A percentile compares a stretch with the other conserved stretches of the same genome.
phyloP scores from a whole-genome alignment of 2,888 invertebrate genomes.

The Vannuccia rotundouncinata region DNA sequence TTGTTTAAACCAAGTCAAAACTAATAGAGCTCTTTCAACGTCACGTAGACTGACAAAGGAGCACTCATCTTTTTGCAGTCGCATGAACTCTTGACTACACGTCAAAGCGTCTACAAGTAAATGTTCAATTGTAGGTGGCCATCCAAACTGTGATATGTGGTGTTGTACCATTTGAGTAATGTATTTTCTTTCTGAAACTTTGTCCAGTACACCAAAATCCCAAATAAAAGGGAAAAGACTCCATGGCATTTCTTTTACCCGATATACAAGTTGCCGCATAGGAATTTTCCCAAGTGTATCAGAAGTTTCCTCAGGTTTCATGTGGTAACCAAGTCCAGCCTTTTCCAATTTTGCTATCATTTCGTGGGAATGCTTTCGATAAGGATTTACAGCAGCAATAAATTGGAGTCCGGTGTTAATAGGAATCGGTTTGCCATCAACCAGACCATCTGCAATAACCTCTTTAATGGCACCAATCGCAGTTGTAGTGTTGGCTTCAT shows the following conservation, averaged over 20 bases:
- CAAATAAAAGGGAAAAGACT: constrained; percentile 52
- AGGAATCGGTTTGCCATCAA: constrained; percentile 45
- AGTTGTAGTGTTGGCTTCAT: constrained; percentile 51
- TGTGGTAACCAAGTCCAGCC: constrained; percentile 51
- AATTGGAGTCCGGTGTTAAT: constrained; percentile 46
- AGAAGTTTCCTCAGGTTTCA: constrained; percentile 47
- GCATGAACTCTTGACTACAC: constrained; percentile 24
- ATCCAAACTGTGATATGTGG: background rate
- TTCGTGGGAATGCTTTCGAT: constrained; percentile 48
- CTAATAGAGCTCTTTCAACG: background rate
- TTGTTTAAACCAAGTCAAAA: constrained; percentile 14
- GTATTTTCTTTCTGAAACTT: constrained; percentile 47
- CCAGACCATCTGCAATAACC: constrained; percentile 50
- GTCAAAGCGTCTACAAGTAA: background rate
- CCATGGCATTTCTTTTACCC: constrained; percentile 51
- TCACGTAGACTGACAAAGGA: constrained; percentile 11
- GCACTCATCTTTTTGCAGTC: constrained; percentile 5
- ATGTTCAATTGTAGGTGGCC: background rate
- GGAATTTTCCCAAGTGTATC: constrained; percentile 46
- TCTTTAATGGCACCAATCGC: constrained; percentile 52
- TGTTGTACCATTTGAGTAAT: constrained; percentile 48
- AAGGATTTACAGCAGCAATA: constrained; percentile 54
- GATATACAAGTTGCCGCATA: constrained; percentile 51
- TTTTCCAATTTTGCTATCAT: constrained; percentile 49
- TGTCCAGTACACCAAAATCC: constrained; percentile 52